phyloP scores from a whole-genome alignment of 30 jellyfish, hydroid and myxozoan genomes.

The Sanderia malayensis region DNA sequence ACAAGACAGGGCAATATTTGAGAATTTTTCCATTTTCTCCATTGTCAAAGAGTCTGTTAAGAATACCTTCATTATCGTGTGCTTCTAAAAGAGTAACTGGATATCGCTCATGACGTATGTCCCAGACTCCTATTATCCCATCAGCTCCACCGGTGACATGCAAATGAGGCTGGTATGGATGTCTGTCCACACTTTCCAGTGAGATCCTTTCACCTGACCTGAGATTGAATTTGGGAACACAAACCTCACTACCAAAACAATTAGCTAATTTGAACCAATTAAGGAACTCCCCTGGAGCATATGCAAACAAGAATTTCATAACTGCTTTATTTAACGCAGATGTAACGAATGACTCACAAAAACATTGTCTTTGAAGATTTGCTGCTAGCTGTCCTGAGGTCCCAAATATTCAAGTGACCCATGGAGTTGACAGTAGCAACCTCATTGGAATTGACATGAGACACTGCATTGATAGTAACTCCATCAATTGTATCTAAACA shows the following conservation, averaged over 20 bases:
- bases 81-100: conserved; percentile 90
- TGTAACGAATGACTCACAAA: conserved; percentile 49
- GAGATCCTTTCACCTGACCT: conserved; percentile 92
- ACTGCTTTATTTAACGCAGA: too few species aligned
- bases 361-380: conserved; percentile 58
- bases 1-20: too few species aligned
- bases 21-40: too few species aligned
- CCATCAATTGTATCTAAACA: conserved; percentile 72
- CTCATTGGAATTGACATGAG: conserved; percentile 53
- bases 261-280: too few species aligned
- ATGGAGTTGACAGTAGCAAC: conserved; percentile 63
- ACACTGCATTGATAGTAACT: conserved; percentile 56
- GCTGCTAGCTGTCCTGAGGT: conserved; percentile 52
- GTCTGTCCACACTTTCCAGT: conserved; percentile 72
- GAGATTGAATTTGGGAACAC: neutral
- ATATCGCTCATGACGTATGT: conserved; percentile 68
- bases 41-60: too few species aligned
- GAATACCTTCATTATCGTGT: conserved; percentile 68
- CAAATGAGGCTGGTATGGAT: conserved; percentile 88
- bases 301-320: too few species aligned
- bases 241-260: too few species aligned
- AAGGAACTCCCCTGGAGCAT: too few species aligned
- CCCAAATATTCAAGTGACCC: conserved; percentile 91
- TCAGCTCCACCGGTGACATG: conserved; percentile 91
- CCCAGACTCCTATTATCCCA: conserved; percentile 94